Conservation (phyloP, 2,113 vertebrate genomes). For the Fregetta grallaria region DNA sequence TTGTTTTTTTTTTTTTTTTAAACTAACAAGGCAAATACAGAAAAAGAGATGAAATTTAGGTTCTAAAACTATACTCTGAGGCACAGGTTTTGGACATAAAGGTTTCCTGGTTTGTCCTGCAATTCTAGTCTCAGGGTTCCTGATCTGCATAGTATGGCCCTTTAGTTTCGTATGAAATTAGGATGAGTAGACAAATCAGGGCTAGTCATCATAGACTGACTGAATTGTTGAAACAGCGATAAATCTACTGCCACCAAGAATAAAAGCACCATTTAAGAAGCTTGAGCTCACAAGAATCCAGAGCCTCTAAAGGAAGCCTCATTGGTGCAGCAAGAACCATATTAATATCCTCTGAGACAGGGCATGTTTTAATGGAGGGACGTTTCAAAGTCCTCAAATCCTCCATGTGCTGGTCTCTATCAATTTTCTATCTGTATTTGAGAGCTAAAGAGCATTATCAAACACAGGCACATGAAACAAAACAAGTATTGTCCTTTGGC, state of each 20-base stretch:
- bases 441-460: not conserved
- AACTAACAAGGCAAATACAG: not conserved
- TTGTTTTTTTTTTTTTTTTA: not conserved
- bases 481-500: not conserved
- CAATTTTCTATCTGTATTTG: not conserved
- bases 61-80: not conserved
- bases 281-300: not conserved
- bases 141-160: not conserved
- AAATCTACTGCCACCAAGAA: not conserved
- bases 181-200: not conserved
- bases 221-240: not conserved
- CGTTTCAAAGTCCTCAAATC: not conserved
- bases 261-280: constrained; percentile 2
- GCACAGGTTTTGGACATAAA: not conserved
- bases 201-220: not conserved
- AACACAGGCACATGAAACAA: not conserved
- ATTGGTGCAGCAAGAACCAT: not conserved
- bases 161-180: not conserved
- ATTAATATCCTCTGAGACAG: not conserved
- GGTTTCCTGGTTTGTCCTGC: not conserved
- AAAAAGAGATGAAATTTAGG: not conserved
- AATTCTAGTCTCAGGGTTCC: not conserved
- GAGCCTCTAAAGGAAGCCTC: not conserved
- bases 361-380: not conserved
- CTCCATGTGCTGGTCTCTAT: not conserved